phyloP scores from a whole-genome alignment of 2,888 invertebrate genomes.

The Platerodrilus igneus region DNA sequence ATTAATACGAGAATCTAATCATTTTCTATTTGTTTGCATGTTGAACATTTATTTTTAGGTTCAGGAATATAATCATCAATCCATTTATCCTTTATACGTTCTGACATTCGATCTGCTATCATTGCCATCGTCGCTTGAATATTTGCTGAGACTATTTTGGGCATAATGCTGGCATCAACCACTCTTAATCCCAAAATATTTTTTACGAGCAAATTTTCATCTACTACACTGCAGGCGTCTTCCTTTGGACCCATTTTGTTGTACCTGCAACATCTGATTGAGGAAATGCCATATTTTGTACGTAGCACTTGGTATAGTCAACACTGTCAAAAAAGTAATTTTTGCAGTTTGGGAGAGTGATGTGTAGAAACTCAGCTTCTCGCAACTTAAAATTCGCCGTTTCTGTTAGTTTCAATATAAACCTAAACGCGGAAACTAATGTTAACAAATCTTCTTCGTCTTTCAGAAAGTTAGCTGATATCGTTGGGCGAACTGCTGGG shows the following conservation, averaged over 20 bases:
- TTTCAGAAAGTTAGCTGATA: conserved; percentile 58
- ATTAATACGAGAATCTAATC: too few species aligned
- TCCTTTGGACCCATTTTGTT: conserved; percentile 37
- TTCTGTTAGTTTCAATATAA: conserved; percentile 41
- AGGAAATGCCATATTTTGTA: conserved; percentile 27
- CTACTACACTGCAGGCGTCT: conserved; percentile 36
- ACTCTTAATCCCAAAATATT: conserved; percentile 48
- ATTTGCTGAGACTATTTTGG: conserved; percentile 40
- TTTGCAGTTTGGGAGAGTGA: conserved; percentile 45
- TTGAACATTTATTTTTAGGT: too few species aligned
- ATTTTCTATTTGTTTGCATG: too few species aligned
- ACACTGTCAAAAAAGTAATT: conserved; percentile 40
- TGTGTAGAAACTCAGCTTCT: conserved; percentile 40
- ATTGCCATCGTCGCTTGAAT: conserved; percentile 54
- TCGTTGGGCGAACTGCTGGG: conserved; percentile 41
- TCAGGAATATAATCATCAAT: conserved; percentile 4
- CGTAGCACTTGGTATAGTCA: conserved; percentile 54
- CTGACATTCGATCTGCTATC: conserved; percentile 54
- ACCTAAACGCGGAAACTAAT: conserved; percentile 51
- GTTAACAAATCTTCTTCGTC: conserved; percentile 53
- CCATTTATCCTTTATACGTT: conserved; percentile 45
- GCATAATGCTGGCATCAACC: conserved; percentile 48
- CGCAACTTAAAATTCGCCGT: conserved; percentile 44
- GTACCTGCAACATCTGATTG: conserved; percentile 32
- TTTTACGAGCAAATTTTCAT: conserved; percentile 43